Conservation (phyloP, 2,113 vertebrate species). For the Chamaetylas fuelleborni region DNA sequence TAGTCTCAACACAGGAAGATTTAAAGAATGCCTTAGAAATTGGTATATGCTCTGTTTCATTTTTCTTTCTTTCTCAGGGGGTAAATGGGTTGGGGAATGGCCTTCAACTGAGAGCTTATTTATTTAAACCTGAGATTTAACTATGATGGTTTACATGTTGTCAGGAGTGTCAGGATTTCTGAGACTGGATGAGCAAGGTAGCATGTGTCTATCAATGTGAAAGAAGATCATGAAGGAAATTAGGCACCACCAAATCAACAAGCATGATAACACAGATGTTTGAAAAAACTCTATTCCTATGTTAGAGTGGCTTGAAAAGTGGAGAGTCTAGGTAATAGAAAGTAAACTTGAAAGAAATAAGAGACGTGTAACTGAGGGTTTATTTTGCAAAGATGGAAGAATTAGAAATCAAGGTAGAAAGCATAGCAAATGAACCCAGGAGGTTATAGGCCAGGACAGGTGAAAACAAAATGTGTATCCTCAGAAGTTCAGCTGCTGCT, state of each 20-base stretch:
- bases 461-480: background rate
- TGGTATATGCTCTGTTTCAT: background rate
- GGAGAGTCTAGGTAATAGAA: background rate
- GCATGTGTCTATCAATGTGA: accelerated
- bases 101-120: background rate
- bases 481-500: background rate
- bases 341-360: background rate
- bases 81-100: background rate
- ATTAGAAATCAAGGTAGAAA: background rate
- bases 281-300: background rate
- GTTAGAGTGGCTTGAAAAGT: background rate
- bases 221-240: background rate
- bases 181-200: background rate
- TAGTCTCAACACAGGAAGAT: background rate
- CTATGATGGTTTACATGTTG: background rate
- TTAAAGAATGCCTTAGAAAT: background rate
- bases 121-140: background rate
- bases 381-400: background rate
- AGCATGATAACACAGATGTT: background rate
- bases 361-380: background rate
- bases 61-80: background rate
- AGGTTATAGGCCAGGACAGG: background rate
- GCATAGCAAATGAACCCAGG: background rate
- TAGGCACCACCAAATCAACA: background rate
- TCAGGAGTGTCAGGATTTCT: background rate